Evolutionary conservation across 2,797 vertebrate genomes (phyloP).

Genomic region (Sciurus carolinensis): DNA sequence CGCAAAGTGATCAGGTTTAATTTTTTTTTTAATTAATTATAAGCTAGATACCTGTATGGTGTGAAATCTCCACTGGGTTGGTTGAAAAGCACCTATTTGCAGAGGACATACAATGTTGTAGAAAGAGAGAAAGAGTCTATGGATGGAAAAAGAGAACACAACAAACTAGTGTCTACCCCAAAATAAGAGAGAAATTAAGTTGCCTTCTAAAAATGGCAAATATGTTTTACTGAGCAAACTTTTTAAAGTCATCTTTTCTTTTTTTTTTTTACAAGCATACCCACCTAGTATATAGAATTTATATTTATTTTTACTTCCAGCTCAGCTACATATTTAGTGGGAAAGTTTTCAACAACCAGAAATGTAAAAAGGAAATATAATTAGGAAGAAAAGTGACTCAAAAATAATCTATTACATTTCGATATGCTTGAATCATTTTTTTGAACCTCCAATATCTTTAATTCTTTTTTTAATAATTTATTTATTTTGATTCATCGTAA

Average conservation of each 20-base stretch:
- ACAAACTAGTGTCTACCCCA: background rate
- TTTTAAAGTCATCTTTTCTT: background rate
- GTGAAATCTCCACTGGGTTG: background rate
- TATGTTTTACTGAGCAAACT: background rate
- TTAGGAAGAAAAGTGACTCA: background rate
- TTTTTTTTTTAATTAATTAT: constrained; percentile 16
- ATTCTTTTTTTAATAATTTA: no score
- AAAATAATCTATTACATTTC: background rate
- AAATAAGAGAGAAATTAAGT: constrained; percentile 21
- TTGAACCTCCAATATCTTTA: background rate
- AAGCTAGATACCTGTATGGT: background rate
- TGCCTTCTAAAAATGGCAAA: constrained; percentile 9
- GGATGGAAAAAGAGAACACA: background rate
- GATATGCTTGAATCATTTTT: background rate
- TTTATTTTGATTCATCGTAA: no score
- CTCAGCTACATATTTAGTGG: background rate
- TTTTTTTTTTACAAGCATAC: background rate
- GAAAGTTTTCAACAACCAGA: background rate
- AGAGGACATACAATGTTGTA: background rate
- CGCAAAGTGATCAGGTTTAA: background rate
- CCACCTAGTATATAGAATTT: background rate
- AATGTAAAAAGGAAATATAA: background rate
- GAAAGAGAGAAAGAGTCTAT: background rate
- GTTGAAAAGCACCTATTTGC: background rate
- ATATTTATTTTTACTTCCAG: background rate